Evolutionary conservation across 2,888 invertebrate genomes (phyloP).

Genomic region (Abscondita cerata): DNA sequence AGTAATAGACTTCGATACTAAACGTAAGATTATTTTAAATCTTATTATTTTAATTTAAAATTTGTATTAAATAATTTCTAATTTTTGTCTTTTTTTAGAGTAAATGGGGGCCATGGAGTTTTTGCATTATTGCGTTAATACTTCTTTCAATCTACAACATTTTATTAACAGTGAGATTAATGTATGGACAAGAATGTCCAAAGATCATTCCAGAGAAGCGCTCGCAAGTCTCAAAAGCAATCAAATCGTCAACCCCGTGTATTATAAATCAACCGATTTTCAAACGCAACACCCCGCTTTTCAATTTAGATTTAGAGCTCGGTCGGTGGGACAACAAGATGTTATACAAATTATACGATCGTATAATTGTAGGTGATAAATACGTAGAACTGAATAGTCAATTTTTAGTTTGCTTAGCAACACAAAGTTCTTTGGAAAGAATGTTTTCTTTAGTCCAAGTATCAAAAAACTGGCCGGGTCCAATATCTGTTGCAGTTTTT

Average conservation of each 20-base stretch:
- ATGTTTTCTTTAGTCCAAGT: slow-evolving; percentile 78
- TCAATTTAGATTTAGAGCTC: slow-evolving; percentile 68
- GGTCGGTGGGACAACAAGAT: slow-evolving; percentile 79
- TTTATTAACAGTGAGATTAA: slow-evolving; percentile 64
- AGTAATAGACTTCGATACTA: not conserved
- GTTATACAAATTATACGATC: slow-evolving; percentile 76
- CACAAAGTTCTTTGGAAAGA: slow-evolving; percentile 86
- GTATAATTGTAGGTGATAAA: slow-evolving; percentile 71
- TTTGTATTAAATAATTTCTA: slow-evolving; percentile 6
- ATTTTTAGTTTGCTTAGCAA: slow-evolving; percentile 76
- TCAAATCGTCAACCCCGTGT: slow-evolving; percentile 23
- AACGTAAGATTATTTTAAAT: no score
- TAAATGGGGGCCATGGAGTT: slow-evolving; percentile 72
- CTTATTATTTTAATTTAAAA: not conserved
- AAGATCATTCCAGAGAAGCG: slow-evolving; percentile 41
- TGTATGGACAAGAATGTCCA: slow-evolving; percentile 61
- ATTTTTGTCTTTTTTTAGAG: slow-evolving; percentile 43
- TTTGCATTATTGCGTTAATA: slow-evolving; percentile 70
- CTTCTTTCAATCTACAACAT: slow-evolving; percentile 71
- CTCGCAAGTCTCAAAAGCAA: slow-evolving; percentile 26
- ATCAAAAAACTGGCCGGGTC: slow-evolving; percentile 83
- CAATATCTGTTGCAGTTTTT: slow-evolving; percentile 84
- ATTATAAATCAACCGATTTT: slow-evolving; percentile 51
- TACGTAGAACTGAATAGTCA: slow-evolving; percentile 67
- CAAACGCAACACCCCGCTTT: slow-evolving; percentile 56